Evolutionary conservation across 1,140 invertebrate genomes (phyloP).

Genomic region (Chrysoperla carnea): DNA sequence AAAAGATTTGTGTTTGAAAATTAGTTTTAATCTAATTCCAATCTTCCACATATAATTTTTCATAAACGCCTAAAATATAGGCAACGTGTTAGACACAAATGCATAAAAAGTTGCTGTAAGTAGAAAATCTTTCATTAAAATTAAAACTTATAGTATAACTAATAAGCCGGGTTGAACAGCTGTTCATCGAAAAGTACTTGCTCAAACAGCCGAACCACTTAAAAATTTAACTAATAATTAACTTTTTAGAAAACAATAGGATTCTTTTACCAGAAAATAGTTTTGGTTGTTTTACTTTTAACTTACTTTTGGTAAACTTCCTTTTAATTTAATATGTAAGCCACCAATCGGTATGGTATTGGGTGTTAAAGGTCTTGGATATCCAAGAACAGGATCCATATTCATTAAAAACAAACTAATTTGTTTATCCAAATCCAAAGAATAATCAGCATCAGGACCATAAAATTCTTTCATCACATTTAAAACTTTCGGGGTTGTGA

Average conservation of each 20-base stretch:
- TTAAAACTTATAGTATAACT: not conserved
- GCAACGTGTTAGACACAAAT: too few species aligned
- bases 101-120: too few species aligned
- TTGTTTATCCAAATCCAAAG: conserved; percentile 5
- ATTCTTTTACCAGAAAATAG: too few species aligned
- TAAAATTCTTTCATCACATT: conserved; percentile 7
- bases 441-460: conserved; percentile 5
- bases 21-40: not conserved
- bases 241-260: too few species aligned
- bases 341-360: conserved; percentile 33
- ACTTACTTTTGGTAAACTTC: conserved; percentile 10
- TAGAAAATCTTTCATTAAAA: too few species aligned
- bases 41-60: too few species aligned
- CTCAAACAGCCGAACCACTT: too few species aligned
- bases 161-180: not conserved
- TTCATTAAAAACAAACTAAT: conserved; percentile 21
- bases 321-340: conserved; percentile 23
- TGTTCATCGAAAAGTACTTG: too few species aligned
- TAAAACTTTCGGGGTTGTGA: not conserved
- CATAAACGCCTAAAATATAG: too few species aligned
- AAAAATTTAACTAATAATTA: too few species aligned
- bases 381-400: conserved; percentile 22
- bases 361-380: conserved; percentile 23
- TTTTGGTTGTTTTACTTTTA: too few species aligned
- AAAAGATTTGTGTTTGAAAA: not conserved